Percentiles rank a stretch among this genome's conserved stretches.
phyloP scores from a whole-genome alignment of 2,113 vertebrate genomes.

The Galbula dea region DNA sequence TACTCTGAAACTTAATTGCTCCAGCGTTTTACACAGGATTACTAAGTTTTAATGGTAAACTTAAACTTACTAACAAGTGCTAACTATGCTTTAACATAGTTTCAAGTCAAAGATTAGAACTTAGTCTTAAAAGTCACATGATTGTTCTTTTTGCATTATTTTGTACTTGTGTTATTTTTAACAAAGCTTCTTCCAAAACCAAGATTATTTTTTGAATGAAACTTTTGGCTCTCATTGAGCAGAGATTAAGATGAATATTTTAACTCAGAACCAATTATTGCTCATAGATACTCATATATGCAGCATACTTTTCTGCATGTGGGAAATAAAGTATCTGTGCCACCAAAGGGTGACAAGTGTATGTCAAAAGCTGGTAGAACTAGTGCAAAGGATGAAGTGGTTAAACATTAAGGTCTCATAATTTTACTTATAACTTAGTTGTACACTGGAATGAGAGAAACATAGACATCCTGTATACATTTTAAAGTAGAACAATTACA shows the following conservation, averaged over 20 bases:
- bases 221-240: background rate
- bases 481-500: background rate
- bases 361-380: background rate
- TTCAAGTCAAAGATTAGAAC: background rate
- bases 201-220: background rate
- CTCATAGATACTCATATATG: background rate
- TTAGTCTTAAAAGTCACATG: background rate
- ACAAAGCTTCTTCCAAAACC: background rate
- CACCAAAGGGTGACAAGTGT: background rate
- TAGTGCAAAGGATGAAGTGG: background rate
- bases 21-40: background rate
- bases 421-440: background rate
- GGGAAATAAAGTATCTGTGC: background rate
- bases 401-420: background rate
- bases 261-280: background rate
- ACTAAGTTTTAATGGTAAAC: background rate
- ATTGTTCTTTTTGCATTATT: background rate
- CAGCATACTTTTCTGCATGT: background rate
- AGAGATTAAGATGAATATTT: background rate
- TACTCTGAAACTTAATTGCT: background rate
- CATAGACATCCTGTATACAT: background rate
- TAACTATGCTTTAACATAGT: background rate
- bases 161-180: background rate
- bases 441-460: background rate
- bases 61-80: background rate